Evolutionary conservation across 1,140 invertebrate species (phyloP).

Genomic region (Aplysia californica): DNA sequence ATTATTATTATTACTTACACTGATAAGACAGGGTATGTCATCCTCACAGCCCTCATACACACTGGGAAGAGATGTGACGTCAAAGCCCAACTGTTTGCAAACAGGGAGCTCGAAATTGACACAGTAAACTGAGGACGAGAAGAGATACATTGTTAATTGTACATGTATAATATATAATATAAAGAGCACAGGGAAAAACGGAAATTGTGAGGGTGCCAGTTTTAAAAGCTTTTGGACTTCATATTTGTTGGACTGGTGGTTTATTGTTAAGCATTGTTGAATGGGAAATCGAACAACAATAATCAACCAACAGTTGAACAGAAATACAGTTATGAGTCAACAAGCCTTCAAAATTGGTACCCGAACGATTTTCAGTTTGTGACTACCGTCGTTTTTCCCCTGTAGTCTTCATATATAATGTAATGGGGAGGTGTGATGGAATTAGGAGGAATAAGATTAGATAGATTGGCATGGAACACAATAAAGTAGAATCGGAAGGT

Average conservation of each 20-base stretch:
- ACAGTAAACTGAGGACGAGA: slow-evolving; percentile 3
- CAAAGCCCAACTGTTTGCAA: slow-evolving; percentile 11
- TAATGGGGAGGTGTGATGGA: not conserved
- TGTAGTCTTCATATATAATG: not conserved
- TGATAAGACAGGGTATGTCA: not conserved
- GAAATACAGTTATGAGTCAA: no score
- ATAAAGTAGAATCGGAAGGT: no score
- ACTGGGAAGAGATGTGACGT: slow-evolving; percentile 4
- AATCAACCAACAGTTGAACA: no score
- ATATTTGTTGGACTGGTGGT: no score
- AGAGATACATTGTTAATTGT: not conserved
- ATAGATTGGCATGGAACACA: no score
- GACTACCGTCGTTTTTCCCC: not conserved
- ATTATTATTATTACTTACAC: no score
- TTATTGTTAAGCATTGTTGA: no score
- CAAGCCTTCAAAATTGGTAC: no score
- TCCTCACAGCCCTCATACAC: slow-evolving; percentile 1
- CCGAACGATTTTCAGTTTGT: no score
- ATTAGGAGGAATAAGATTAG: not conserved
- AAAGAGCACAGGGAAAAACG: not conserved
- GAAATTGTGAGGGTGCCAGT: not conserved
- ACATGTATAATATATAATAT: not conserved
- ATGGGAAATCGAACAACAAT: no score
- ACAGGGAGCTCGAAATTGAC: not conserved
- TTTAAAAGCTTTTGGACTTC: not conserved